Evolutionary conservation across 2,113 vertebrate species (phyloP).

Genomic region (Arizona elegans): DNA sequence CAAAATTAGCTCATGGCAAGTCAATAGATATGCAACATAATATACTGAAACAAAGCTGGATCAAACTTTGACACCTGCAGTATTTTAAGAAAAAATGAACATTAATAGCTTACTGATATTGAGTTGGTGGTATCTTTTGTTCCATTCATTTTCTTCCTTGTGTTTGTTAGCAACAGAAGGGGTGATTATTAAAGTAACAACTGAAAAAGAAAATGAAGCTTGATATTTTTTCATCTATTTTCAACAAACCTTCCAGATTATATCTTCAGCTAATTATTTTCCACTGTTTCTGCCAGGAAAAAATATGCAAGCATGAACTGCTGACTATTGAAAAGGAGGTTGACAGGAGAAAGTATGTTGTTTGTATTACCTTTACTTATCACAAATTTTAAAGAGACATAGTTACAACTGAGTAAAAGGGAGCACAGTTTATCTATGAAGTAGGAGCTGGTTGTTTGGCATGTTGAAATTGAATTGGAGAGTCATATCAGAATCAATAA

Average conservation of each 20-base stretch:
- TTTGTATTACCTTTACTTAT: not conserved
- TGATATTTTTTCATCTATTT: not conserved
- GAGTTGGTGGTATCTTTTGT: slow-evolving; percentile 28
- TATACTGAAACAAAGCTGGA: slow-evolving; percentile 33
- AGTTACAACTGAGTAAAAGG: not conserved
- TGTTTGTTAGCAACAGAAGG: slow-evolving; percentile 2
- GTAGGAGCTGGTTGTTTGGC: not conserved
- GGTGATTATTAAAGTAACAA: not conserved
- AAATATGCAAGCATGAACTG: slow-evolving; percentile 47
- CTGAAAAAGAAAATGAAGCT: slow-evolving; percentile 13
- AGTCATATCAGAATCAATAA: not conserved
- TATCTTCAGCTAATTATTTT: slow-evolving; percentile 34
- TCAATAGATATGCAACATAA: not conserved
- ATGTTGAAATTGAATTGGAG: not conserved
- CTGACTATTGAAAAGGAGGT: slow-evolving; percentile 44
- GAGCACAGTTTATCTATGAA: not conserved
- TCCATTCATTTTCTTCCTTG: slow-evolving; percentile 35
- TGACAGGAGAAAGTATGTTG: slow-evolving; percentile 25
- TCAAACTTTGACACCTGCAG: slow-evolving; percentile 48
- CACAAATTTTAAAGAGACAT: not conserved
- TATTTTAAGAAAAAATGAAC: slow-evolving; percentile 47
- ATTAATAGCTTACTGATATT: slow-evolving; percentile 43
- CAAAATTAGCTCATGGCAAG: slow-evolving; percentile 38
- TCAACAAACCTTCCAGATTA: slow-evolving; percentile 29
- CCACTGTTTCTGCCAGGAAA: slow-evolving; percentile 50